Conservation (phyloP, 2,113 vertebrate genomes). For the Malurus alboscapulatus region DNA sequence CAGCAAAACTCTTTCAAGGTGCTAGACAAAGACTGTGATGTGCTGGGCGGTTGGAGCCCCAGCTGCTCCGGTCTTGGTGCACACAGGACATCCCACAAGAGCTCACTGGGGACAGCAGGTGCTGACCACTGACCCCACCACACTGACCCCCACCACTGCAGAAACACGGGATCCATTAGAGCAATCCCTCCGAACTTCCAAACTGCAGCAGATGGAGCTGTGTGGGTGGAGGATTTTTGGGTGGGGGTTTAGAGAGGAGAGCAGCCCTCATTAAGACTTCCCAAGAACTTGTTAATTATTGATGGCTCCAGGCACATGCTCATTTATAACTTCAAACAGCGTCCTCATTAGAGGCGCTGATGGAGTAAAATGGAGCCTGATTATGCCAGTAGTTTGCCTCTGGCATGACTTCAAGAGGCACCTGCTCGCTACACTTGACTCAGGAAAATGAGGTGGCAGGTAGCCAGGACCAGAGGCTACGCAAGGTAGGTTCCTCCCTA, state of each 20-base stretch:
- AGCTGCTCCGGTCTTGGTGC: neutral
- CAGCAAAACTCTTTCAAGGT: neutral
- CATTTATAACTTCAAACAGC: conserved; percentile 11
- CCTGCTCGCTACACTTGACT: conserved; percentile 33
- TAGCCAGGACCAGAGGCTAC: conserved; percentile 36
- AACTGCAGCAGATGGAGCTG: neutral
- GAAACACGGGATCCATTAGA: neutral
- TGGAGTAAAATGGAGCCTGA: neutral
- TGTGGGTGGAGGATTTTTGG: neutral
- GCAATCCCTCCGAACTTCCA: neutral
- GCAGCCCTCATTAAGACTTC: neutral
- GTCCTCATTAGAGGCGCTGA: neutral
- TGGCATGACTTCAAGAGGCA: conserved; percentile 55
- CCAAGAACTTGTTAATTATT: conserved; percentile 22
- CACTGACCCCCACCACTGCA: neutral
- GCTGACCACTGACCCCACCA: neutral
- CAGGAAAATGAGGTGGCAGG: conserved; percentile 7
- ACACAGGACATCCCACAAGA: neutral
- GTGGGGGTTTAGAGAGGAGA: neutral
- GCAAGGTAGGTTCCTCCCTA: neutral
- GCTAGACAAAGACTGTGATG: neutral
- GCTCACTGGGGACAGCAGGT: accelerated
- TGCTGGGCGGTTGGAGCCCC: neutral
- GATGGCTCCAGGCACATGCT: conserved; percentile 1
- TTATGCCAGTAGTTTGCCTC: conserved; percentile 14